Conservation (phyloP, 1,140 invertebrate genomes). For the Euwallacea fornicatus region DNA sequence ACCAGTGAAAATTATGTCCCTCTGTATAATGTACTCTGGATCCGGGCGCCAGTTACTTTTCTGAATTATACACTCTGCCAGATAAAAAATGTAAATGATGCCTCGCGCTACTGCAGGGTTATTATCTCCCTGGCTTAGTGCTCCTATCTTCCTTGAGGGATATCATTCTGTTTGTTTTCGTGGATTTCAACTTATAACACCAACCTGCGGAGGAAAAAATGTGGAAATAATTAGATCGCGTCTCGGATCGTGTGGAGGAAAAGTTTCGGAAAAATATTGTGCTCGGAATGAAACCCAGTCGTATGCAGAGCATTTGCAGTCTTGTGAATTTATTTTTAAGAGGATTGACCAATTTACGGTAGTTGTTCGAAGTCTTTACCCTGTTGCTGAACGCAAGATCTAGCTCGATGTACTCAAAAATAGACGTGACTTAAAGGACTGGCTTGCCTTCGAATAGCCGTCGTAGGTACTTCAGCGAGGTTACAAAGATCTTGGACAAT, state of each 20-base stretch:
- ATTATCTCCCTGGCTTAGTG: conserved; percentile 39
- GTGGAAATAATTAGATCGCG: conserved; percentile 10
- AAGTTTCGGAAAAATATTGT: too few relatives aligned
- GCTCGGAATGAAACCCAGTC: too few relatives aligned
- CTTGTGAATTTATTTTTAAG: too few relatives aligned
- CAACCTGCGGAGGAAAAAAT: background rate
- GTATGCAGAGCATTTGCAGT: too few relatives aligned
- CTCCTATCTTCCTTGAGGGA: conserved; percentile 27
- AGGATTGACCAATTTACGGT: too few relatives aligned
- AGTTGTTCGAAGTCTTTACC: too few relatives aligned
- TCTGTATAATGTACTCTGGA: conserved; percentile 48
- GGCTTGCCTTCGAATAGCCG: too few relatives aligned
- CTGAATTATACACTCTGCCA: conserved; percentile 46
- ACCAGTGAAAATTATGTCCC: conserved; percentile 53
- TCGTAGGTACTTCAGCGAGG: too few relatives aligned
- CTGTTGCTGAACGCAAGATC: too few relatives aligned
- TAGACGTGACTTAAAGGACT: too few relatives aligned
- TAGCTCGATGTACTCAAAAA: too few relatives aligned
- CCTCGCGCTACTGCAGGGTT: conserved; percentile 38
- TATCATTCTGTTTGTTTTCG: conserved; percentile 34
- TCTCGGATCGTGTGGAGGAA: background rate
- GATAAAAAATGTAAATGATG: conserved; percentile 50
- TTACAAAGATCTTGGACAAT: too few relatives aligned
- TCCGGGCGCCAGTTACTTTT: conserved; percentile 41
- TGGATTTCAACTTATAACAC: conserved; percentile 15